Evolutionary conservation across 2,888 invertebrate species (phyloP).

Genomic region (Chrysolina haemoptera): DNA sequence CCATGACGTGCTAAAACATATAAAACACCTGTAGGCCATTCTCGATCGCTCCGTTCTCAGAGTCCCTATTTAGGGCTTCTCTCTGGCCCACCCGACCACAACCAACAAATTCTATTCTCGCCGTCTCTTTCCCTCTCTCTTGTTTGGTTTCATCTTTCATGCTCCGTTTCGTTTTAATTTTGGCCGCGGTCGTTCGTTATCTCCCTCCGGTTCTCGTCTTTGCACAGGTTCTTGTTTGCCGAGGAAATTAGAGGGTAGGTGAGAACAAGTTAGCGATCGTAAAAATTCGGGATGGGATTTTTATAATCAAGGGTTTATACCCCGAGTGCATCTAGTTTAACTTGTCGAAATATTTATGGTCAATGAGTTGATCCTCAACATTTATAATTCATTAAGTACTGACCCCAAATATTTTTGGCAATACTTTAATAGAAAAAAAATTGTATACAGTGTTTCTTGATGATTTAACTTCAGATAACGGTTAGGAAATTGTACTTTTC

Average conservation of each 20-base stretch:
- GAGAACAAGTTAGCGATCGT: slow-evolving; percentile 20
- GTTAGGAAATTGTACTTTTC: too few species aligned
- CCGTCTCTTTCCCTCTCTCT: slow-evolving; percentile 8
- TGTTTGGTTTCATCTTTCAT: neutral
- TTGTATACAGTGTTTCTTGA: too few species aligned
- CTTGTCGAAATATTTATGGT: too few species aligned
- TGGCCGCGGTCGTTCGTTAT: slow-evolving; percentile 14
- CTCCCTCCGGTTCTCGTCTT: slow-evolving; percentile 16
- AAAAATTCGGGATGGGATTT: slow-evolving; percentile 24
- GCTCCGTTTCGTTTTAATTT: slow-evolving; percentile 22
- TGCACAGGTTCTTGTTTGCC: slow-evolving; percentile 19
- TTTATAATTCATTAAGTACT: too few species aligned
- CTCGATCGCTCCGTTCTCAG: slow-evolving; percentile 9
- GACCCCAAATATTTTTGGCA: too few species aligned
- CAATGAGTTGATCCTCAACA: too few species aligned
- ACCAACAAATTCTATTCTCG: slow-evolving; percentile 9
- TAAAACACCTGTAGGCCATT: slow-evolving; percentile 46
- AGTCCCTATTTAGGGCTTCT: neutral
- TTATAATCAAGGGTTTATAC: neutral
- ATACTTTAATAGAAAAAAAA: too few species aligned
- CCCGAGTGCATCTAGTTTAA: too few species aligned
- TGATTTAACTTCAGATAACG: too few species aligned
- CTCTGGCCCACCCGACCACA: slow-evolving; percentile 14
- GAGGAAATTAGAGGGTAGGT: slow-evolving; percentile 21
- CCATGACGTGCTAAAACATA: slow-evolving; percentile 48